Conservation (phyloP, 2,113 vertebrate species). For the Gila orcuttii region DNA sequence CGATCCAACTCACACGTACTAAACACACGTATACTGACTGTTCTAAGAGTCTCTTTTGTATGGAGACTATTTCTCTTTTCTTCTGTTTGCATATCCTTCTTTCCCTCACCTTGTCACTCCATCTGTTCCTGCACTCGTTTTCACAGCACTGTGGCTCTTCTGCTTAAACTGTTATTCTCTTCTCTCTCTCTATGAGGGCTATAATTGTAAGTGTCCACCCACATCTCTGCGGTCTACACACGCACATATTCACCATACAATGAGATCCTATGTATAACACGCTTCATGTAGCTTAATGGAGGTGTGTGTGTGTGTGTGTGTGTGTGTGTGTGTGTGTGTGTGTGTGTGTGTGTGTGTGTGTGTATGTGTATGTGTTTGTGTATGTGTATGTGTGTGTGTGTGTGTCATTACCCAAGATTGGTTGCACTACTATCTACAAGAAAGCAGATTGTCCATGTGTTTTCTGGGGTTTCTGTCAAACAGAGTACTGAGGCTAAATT, state of each 20-base stretch:
- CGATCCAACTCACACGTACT: too few relatives aligned
- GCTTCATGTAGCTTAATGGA: background rate
- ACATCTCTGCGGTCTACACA: slow-evolving; percentile 63
- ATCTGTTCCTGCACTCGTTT: slow-evolving; percentile 26
- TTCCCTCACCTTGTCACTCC: slow-evolving; percentile 33
- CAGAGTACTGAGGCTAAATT: slow-evolving; percentile 8
- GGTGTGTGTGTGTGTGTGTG: background rate
- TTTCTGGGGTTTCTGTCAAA: slow-evolving; percentile 1
- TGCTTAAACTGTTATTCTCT: slow-evolving; percentile 27
- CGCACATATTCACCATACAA: slow-evolving; percentile 55
- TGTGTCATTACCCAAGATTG: background rate
- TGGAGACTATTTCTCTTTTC: too few relatives aligned
- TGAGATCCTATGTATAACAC: slow-evolving; percentile 35
- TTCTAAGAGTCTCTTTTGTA: too few relatives aligned
- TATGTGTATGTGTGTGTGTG: background rate
- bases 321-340: slow-evolving; percentile 12
- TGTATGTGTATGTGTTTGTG: slow-evolving; percentile 5
- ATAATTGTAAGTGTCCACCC: slow-evolving; percentile 78
- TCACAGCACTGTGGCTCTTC: background rate
- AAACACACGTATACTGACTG: too few relatives aligned
- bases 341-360: slow-evolving; percentile 7
- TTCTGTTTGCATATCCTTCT: background rate
- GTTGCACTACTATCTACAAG: background rate
- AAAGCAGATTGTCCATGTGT: background rate
- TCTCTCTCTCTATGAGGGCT: slow-evolving; percentile 62